Conservation (phyloP, 2,888 invertebrate genomes). For the Trichacis sp. region DNA sequence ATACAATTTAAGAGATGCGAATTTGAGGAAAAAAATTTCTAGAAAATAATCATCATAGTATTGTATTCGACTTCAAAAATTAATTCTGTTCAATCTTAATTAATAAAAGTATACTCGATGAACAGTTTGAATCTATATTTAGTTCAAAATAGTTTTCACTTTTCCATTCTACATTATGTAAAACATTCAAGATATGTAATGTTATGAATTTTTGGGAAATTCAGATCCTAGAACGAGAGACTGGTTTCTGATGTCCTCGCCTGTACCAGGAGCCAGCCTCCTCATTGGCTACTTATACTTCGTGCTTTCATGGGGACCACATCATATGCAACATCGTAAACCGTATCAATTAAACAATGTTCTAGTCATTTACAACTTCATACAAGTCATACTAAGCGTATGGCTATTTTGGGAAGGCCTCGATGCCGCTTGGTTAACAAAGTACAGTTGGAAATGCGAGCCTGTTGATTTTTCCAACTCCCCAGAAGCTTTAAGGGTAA, state of each 20-base stretch:
- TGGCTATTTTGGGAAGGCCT: conserved; percentile 86
- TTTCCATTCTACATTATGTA: too few species aligned
- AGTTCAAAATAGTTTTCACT: too few species aligned
- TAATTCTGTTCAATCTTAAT: too few species aligned
- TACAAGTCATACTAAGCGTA: conserved; percentile 86
- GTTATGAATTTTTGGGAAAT: background rate
- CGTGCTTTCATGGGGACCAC: conserved; percentile 83
- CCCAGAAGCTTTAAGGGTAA: conserved; percentile 84
- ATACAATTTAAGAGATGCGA: too few species aligned
- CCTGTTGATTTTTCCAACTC: conserved; percentile 86
- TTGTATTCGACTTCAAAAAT: too few species aligned
- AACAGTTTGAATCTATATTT: too few species aligned
- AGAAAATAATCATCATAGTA: too few species aligned
- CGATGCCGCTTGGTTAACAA: conserved; percentile 81
- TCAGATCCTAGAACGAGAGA: conserved; percentile 78
- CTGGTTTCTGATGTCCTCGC: conserved; percentile 82
- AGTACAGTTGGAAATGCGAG: conserved; percentile 92
- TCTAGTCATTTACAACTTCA: conserved; percentile 86
- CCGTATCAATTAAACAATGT: conserved; percentile 84
- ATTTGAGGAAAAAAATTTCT: too few species aligned
- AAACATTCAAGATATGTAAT: too few species aligned
- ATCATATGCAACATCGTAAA: conserved; percentile 87
- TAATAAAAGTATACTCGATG: too few species aligned
- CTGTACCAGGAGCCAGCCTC: conserved; percentile 77
- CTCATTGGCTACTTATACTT: conserved; percentile 79